phyloP scores from a whole-genome alignment of 2,888 invertebrate species.

The Piscicola geometra region DNA sequence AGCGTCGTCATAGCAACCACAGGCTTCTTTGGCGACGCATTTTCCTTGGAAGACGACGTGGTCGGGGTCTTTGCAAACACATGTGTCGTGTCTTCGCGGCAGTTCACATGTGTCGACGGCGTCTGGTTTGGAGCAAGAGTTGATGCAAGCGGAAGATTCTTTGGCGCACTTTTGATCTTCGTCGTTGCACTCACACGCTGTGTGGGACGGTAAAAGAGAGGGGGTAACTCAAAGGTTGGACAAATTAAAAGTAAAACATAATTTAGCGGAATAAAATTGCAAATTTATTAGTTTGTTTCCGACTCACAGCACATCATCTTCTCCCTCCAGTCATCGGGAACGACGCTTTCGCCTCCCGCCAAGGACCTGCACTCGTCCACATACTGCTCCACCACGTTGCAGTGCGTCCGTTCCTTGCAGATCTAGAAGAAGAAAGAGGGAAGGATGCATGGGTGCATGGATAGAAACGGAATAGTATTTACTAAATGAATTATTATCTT shows the following conservation, averaged over 20 bases:
- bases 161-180: not conserved
- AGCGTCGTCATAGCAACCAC: constrained; percentile 9
- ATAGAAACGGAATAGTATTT: too few relatives aligned
- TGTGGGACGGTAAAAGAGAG: not conserved
- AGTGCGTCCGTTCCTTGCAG: not conserved
- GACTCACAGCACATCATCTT: constrained; percentile 2
- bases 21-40: constrained; percentile 1
- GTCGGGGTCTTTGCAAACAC: not conserved
- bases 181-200: constrained; percentile 2
- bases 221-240: too few relatives aligned
- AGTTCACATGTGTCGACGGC: not conserved
- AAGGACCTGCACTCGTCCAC: not conserved
- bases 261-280: too few relatives aligned
- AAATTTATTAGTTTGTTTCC: too few relatives aligned
- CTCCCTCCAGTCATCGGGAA: constrained; percentile 13
- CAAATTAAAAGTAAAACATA: too few relatives aligned
- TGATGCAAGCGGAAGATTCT: not conserved
- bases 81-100: not conserved
- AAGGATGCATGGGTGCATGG: too few relatives aligned
- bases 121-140: not conserved
- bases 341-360: not conserved
- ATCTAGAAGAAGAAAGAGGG: not conserved
- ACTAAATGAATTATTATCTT: too few relatives aligned
- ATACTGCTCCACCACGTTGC: constrained; percentile 1
- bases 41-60: not conserved